A percentile compares a stretch with the other conserved stretches of the same genome.
Evolutionary conservation across 2,113 vertebrate genomes (phyloP).

Genomic region (Amphilophus citrinellus): DNA sequence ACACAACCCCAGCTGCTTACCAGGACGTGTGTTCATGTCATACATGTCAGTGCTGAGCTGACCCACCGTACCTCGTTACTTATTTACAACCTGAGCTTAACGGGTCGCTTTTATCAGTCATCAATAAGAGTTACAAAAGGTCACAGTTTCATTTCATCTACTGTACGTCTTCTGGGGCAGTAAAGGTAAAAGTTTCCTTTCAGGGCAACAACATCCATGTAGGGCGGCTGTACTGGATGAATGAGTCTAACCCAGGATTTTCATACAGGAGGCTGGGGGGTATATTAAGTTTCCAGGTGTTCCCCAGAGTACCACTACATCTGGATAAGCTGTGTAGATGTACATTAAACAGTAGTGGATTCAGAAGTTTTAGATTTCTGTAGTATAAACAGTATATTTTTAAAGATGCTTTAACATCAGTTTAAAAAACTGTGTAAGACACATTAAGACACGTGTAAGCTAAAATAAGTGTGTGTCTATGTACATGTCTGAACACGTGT

Average conservation of each 20-base stretch:
- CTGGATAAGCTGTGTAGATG: too few species aligned
- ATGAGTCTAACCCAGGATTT: neutral
- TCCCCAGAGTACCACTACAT: too few species aligned
- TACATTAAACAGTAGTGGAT: too few species aligned
- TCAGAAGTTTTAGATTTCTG: too few species aligned
- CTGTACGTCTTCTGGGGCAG: neutral
- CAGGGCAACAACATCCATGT: neutral
- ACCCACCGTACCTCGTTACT: neutral
- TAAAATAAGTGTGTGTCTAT: neutral
- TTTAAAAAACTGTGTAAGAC: neutral
- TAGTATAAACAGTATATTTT: neutral
- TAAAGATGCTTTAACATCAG: neutral
- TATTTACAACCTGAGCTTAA: slow-evolving; percentile 19
- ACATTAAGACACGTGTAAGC: neutral
- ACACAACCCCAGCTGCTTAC: neutral
- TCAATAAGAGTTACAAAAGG: neutral
- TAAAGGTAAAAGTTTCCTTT: neutral
- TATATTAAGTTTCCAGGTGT: too few species aligned
- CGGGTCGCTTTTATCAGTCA: slow-evolving; percentile 28
- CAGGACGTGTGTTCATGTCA: neutral
- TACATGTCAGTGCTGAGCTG: neutral
- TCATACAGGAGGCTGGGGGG: too few species aligned
- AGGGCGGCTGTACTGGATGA: neutral
- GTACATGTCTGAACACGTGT: neutral
- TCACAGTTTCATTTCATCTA: too few species aligned